A percentile compares a stretch with the other conserved stretches of the same genome.
These are phyloP conservation scores for Manduca sexta DNA, from an alignment of 1,140 invertebrate species.

Conservation along the genomic window DNA sequence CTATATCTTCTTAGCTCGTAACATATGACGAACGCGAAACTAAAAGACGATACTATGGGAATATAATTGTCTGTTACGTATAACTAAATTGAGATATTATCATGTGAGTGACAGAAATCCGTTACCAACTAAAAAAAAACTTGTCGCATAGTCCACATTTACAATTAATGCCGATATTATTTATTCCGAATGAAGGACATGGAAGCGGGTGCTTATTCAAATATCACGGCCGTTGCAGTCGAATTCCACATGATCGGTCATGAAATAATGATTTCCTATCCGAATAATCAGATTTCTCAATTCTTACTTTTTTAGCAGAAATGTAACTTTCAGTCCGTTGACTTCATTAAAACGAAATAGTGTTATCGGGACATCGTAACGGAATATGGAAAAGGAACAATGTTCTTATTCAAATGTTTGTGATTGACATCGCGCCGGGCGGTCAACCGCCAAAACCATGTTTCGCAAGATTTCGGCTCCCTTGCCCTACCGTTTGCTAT, in stretches of 20 bases:
- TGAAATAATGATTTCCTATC: slow-evolving; percentile 31
- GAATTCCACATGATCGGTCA: slow-evolving; percentile 45
- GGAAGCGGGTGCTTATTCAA: neutral
- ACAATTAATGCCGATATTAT: no score
- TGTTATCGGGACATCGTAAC: slow-evolving; percentile 60
- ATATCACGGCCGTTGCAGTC: slow-evolving; percentile 46
- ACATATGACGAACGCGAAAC: no score
- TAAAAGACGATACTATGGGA: no score
- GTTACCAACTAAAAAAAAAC: no score
- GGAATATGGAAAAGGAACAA: slow-evolving; percentile 55
- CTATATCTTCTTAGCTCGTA: no score
- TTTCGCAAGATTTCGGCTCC: slow-evolving; percentile 37
- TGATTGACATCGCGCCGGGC: slow-evolving; percentile 69
- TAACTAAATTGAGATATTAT: no score
- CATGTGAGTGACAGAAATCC: no score
- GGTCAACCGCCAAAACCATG: slow-evolving; percentile 40
- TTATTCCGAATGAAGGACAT: no score
- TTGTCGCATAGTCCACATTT: no score
- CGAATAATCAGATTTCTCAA: slow-evolving; percentile 29
- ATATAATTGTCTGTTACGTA: no score
- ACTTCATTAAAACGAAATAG: slow-evolving; percentile 49
- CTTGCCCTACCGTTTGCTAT: slow-evolving; percentile 33
- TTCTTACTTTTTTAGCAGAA: slow-evolving; percentile 41
- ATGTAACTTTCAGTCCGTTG: slow-evolving; percentile 49
- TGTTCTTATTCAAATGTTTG: slow-evolving; percentile 61